Conservation (phyloP, 1,140 invertebrate genomes). For the Hirudo medicinalis region DNA sequence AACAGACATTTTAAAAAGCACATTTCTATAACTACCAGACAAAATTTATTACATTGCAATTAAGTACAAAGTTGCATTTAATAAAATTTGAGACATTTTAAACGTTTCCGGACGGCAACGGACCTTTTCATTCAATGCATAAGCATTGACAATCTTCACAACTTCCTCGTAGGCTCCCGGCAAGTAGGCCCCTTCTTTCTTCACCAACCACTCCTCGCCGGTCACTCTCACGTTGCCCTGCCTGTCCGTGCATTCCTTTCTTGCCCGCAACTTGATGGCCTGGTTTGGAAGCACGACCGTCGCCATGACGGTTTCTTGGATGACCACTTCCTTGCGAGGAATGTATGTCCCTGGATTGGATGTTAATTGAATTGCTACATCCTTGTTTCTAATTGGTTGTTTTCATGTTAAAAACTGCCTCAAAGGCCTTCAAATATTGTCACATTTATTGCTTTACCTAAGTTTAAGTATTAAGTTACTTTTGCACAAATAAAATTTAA, state of each 20-base stretch:
- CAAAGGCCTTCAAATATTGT: not conserved
- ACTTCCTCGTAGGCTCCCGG: slow-evolving; percentile 47
- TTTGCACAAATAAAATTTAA: too few relatives aligned
- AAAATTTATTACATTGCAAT: too few relatives aligned
- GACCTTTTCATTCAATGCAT: slow-evolving; percentile 45
- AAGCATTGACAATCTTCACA: slow-evolving; percentile 42
- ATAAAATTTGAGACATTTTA: not conserved
- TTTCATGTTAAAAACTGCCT: not conserved
- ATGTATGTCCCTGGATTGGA: slow-evolving; percentile 41
- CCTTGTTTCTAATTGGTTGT: not conserved
- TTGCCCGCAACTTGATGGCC: slow-evolving; percentile 42
- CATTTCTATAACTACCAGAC: not conserved
- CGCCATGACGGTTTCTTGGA: slow-evolving; percentile 40
- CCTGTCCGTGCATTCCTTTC: slow-evolving; percentile 42
- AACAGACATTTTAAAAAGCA: not conserved
- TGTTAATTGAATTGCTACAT: not conserved
- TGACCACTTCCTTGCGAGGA: slow-evolving; percentile 43
- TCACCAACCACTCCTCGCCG: slow-evolving; percentile 46
- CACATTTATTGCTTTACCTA: not conserved
- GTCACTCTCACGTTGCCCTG: slow-evolving; percentile 40
- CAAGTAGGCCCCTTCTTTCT: slow-evolving; percentile 44
- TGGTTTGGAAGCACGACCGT: slow-evolving; percentile 43
- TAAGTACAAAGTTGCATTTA: too few relatives aligned
- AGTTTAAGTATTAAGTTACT: too few relatives aligned
- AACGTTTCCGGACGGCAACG: not conserved